Base-by-base conservation (phyloP, 2,888 invertebrate species). In the Hedya salicella region DNA sequence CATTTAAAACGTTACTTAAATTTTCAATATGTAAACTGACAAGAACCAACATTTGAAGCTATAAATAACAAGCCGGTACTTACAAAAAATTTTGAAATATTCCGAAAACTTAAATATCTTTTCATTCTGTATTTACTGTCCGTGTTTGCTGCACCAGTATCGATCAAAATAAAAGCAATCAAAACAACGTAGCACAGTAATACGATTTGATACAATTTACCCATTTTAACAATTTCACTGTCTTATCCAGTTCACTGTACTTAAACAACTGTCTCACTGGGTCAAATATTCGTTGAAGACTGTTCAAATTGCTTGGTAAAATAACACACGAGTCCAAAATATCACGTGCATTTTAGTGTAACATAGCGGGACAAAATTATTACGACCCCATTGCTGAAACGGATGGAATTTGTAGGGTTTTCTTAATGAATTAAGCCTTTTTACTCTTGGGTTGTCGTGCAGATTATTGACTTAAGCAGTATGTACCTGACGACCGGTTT, bases 41-140 rank as follows among this genome's bases (percentile, higher is more conserved):
- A n/a, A n/a, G n/a, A n/a, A n/a, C n/a, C n/a, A n/a, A n/a, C n/a
- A n/a, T n/a, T n/a, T n/a, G n/a, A n/a, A n/a, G n/a, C n/a, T n/a
- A n/a, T n/a, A n/a, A n/a, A n/a, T n/a, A n/a, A n/a, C n/a, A n/a
- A n/a, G n/a, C n/a, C n/a, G 19, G 36, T 16, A 90, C 91, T 91
- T 75, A 91, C 89, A 68, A 85, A 90, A 69, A 89, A 87, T 53
- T 76, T 81, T 1, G 89, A 76, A 40, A 78, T 75, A 70, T 91
- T 91, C 46, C 73, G 66, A 62, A 91, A 91, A 39, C 78, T 75
- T 62, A 89, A 72, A 70, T 78, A 87, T 67, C 89, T 78, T 50
- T 64, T 81, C n/a, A 76, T 75, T 46, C 87, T 79, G 19, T 78
- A 73, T 36, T 63, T 59, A 13, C 66, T 69, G 53, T 73, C 73